Evolutionary conservation across 2,113 vertebrate genomes (phyloP), one percentile per base, ranked within the genome.

Genomic region (Tachuris rubrigastra): DNA sequence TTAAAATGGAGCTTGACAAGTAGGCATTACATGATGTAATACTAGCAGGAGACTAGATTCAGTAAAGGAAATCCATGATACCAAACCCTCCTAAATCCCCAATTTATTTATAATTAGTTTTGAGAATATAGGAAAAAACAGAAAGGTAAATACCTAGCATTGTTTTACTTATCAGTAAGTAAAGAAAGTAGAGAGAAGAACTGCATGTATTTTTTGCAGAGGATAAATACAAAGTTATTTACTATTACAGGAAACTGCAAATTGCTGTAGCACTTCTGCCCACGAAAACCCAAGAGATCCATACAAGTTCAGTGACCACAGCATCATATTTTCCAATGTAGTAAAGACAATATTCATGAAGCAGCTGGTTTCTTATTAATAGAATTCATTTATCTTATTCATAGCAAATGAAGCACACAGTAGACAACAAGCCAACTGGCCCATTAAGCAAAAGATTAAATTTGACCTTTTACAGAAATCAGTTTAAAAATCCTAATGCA

Each of bases 241-340:
- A 91, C 90, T 94, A 71, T 66, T 65, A 96, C 33, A 78, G 81
- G 75, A 96, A 97, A 87, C 84, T 86, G 46, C 86, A 91, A 71
- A 83, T 92, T 89, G 77, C 79, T 77, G 89, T 84, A 95, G 91
- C 62, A 92, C 81, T 91, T 96, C 93, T 89, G 78, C 73, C 92
- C 82, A 95, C 24, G 19, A 95, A 95, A 89, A 46, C 96, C 85
- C 94, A 93, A 90, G 85, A 90, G 94, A 88, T 82, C 53, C 62
- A 24, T 77, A 68, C 44, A 93, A 96, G 87, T 77, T 97, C 96
- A 92, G 63, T 80, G 85, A 95, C 83, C 76, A 69, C 59, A 68
- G 65, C 65, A 84, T 95, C 93, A 96, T 76, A 95, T 92, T 95
- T 97, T 96, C 94, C 93, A 94, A 77, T 95, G 90, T 92, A 91